Percentiles rank a stretch among this genome's conserved stretches.
phyloP scores from a whole-genome alignment of 2,888 invertebrate genomes.

The Platycheirus rosarum region DNA sequence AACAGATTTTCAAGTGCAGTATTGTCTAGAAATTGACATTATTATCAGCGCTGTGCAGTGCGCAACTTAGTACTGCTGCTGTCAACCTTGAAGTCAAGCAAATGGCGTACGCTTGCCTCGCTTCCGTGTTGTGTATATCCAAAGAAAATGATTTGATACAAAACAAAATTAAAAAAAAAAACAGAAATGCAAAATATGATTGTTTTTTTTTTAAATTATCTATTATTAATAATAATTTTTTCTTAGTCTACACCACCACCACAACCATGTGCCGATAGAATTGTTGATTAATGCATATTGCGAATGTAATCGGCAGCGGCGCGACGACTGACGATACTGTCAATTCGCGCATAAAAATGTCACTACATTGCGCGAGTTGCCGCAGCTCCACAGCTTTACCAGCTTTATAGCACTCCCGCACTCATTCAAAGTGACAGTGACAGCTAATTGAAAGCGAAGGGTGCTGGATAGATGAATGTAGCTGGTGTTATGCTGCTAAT shows the following conservation, averaged over 20 bases:
- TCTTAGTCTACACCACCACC: conserved; percentile 26
- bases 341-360: conserved; percentile 71
- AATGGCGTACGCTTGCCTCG: conserved; percentile 36
- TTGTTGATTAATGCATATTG: conserved; percentile 52
- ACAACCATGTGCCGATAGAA: conserved; percentile 31
- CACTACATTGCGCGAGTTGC: conserved; percentile 63
- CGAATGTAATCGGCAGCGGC: conserved; percentile 33
- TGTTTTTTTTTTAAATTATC: conserved; percentile 25
- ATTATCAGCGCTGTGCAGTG: conserved; percentile 47
- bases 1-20: conserved; percentile 69
- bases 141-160: conserved; percentile 55
- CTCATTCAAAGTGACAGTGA: conserved; percentile 49
- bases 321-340: conserved; percentile 44
- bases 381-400: conserved; percentile 5
- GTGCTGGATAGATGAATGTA: conserved; percentile 34
- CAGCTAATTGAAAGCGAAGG: conserved; percentile 69
- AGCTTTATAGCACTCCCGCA: conserved; percentile 52
- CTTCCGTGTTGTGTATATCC: conserved; percentile 59
- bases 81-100: conserved; percentile 62
- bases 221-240: conserved; percentile 62
- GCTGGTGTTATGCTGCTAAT: conserved; percentile 34
- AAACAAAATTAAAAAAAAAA: conserved; percentile 23
- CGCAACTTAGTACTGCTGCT: conserved; percentile 20
- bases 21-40: conserved; percentile 59
- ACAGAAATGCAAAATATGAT: conserved; percentile 56